Conservation (phyloP, 2,888 invertebrate species). For the Aporophyla lueneburgensis region DNA sequence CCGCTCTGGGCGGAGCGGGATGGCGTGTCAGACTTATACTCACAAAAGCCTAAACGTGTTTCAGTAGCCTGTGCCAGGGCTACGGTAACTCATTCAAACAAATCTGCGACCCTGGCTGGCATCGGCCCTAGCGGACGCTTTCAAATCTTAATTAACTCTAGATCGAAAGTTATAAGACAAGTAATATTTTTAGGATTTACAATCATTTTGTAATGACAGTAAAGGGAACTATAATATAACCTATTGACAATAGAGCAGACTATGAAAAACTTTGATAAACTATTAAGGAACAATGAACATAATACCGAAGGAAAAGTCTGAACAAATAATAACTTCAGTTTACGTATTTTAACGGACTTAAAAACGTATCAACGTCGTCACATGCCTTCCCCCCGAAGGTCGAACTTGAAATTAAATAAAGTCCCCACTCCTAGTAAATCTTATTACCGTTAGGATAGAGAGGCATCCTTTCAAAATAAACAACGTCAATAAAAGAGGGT, state of each 20-base stretch:
- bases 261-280: no score
- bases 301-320: neutral
- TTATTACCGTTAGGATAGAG: conserved; percentile 75
- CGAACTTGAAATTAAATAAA: conserved; percentile 75
- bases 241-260: neutral
- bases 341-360: conserved; percentile 11
- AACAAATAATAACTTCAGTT: conserved; percentile 1
- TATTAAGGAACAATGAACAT: no score
- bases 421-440: conserved; percentile 73
- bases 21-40: no score
- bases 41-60: no score
- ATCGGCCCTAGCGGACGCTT: no score
- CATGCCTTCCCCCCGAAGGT: conserved; percentile 40
- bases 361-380: conserved; percentile 35
- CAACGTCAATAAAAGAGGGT: conserved; percentile 77
- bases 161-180: neutral
- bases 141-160: no score
- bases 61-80: no score
- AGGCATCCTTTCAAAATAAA: conserved; percentile 77
- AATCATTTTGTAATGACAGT: neutral
- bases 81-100: no score
- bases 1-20: no score
- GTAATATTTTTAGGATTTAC: neutral
- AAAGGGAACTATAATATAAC: neutral
- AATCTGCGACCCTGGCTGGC: no score